Base-by-base conservation (phyloP, 2,888 invertebrate species). In the Trissolcus japonicus region DNA sequence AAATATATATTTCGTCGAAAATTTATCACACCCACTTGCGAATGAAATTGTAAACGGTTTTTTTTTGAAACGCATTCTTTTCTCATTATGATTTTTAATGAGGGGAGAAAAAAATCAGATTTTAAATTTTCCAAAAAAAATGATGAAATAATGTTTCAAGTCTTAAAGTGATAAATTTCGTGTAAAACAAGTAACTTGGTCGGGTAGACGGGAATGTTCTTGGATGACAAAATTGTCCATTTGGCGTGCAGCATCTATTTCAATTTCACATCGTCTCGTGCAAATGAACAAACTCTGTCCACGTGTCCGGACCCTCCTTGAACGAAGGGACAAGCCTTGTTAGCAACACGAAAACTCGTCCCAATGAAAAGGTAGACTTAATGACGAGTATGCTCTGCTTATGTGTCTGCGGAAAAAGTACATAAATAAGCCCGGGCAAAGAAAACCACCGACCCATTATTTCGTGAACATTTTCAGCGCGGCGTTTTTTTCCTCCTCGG, bases 271-370 rank as follows among this genome's bases (percentile, higher is more conserved):
- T 72, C 77, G 73, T 77, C 77, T 77, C 77, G 67, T 48, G 65
- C 63, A 77, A 77, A 77, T 77, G 77, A 77, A 73, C 72, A 77
- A 77, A 73, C 77, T 77, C 77, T 72, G 77, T 77, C 72, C 77
- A 72, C 72, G 77, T 56, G 77, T 77, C n/a, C 65, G 76, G 81
- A 77, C 77, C 74, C 75, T 77, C 57, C 77, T 81, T 81, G 84
- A 83, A 86, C 86, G 87, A 86, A 87, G 87, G 84, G 86, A 73
- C 78, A 71, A 71, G 69, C 69, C 86, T 85, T 85, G 84, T 87
- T 86, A 87, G 85, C 80, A 76, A 76, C 79, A 80, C 67, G 82
- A 85, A 83, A 85, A 82, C 81, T 85, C 83, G 82, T 85, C 83
- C 82, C 83, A 86, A 86, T 83, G 83, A 85, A 65, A 65, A 83